Evolutionary conservation across 1,140 invertebrate genomes (phyloP), one percentile per base, ranked within the genome.

Genomic region (Drosophila persimilis): DNA sequence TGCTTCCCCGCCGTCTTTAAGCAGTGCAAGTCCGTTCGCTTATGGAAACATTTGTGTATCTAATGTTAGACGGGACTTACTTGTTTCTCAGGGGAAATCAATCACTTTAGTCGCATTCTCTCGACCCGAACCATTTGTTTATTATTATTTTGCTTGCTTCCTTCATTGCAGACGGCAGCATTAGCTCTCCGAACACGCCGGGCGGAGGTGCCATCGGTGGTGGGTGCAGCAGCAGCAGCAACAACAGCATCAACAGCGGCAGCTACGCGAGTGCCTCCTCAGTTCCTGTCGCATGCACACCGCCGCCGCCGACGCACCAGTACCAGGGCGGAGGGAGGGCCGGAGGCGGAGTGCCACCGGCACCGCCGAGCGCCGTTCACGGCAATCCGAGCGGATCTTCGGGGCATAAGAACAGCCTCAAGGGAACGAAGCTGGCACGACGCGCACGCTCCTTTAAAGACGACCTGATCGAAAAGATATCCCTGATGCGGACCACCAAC

Each of bases 401-500:
- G 51, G 90, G 90, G 1, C 94, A 95, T 85, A 94, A 94, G 80
- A 93, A 94, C 52, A 95, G 94, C 52, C 91, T 95, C 88, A 95
- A 95, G 76, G 95, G 95, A 74, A 95, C 95, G 59, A 96, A 96
- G 91, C 93, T 97, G 91, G 96, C 96, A 43, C 93, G 96, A 61
- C 93, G 97, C 58, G 96, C 96, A 46, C 94, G 96, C 70, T 97
- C 96, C 71, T 97, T 98, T 92, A 97, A 98, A 92, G 96, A 97
- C 93, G 97, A 97, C 92, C 95, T 97, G 81, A 93, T 97, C 83
- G 96, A 97, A 90, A 96, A 96, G 92, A 94, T 97, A 81, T 96
- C 95, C 58, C 95, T 96, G 91, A 97, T 97, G 94, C 94, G 96
- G 67, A 90, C 90, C 46, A 91, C 86, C n/a, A 91, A 91, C 64